Evolutionary conservation across 2,113 vertebrate genomes (phyloP), one percentile per base, ranked within the genome.

Genomic region (Myotis brandtii): DNA sequence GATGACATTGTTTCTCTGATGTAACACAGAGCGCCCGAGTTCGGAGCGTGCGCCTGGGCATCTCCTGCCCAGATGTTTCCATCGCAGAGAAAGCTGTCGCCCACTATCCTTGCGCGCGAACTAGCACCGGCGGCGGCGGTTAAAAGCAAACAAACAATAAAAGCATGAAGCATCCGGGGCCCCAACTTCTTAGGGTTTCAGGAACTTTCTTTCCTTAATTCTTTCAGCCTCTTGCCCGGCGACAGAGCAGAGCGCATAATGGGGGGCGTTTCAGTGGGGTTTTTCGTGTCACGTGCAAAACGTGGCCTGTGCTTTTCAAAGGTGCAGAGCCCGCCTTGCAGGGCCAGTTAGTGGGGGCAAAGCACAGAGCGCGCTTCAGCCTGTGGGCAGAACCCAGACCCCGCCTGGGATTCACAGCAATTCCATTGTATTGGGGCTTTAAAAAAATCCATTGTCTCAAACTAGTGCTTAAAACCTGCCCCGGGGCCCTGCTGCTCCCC

Each of bases 1-100:
- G 69, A 76, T 79, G 86, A 91, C 94, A 96, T 95, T 83, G 97
- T 87, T 88, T 93, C 89, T 93, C 69, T 89, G 90, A 87, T 95
- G 86, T 73, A 82, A 94, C 93, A 87, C 80, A 43, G 59, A 95
- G 40, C 37, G 40, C 50, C 73, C 82, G 94, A 82, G 54, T 96
- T 95, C 46, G 77, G 76, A 73, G 50, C 27, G 62, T 66, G 84
- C 9, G 56, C 56, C 34, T 54, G 81, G 37, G 10, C 30, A 16
- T 46, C 34, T 86, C 50, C 54, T 23, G 12, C 48, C 80, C 17
- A 8, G 76, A 80, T 25, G 32, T 27, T 52, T 37, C 73, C 84
- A 25, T 62, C 9, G 0, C 4, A 30, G 34, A 64, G n/a, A 80
- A 91, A 73, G 85, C 52, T 30, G 54, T 84, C 25, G 3, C 50